Evolutionary conservation across 2,888 invertebrate genomes (phyloP).

Genomic region (Watsonalla cultraria): DNA sequence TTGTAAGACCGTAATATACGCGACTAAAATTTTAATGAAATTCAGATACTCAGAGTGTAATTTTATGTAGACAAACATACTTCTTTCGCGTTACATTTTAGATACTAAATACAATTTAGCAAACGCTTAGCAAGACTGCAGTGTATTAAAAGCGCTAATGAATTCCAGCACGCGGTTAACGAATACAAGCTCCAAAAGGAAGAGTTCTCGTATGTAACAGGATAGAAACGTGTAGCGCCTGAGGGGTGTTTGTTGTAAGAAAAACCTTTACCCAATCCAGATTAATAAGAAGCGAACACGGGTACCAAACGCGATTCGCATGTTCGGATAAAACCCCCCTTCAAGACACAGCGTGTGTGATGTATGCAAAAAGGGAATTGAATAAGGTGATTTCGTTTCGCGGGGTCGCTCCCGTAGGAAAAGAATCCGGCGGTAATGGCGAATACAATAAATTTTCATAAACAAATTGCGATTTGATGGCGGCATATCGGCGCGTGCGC

Average conservation of each 20-base stretch:
- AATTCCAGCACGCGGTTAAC: background rate
- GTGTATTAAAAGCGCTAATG: background rate
- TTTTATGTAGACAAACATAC: too few species aligned
- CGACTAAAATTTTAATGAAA: too few species aligned
- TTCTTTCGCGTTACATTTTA: too few species aligned
- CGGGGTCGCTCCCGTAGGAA: slow-evolving; percentile 73
- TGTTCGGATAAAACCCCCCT: slow-evolving; percentile 74
- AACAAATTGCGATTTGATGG: slow-evolving; percentile 79
- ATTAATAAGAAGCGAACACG: slow-evolving; percentile 74
- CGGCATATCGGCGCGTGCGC: slow-evolving; percentile 66
- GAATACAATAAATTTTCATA: slow-evolving; percentile 80
- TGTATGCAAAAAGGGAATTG: slow-evolving; percentile 79
- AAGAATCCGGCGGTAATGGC: slow-evolving; percentile 76
- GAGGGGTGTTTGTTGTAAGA: slow-evolving; percentile 48
- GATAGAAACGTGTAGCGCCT: slow-evolving; percentile 18
- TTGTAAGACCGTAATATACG: too few species aligned
- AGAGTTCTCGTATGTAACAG: background rate
- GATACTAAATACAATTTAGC: too few species aligned
- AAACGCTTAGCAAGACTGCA: background rate
- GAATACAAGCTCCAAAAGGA: background rate
- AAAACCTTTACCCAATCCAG: slow-evolving; percentile 69
- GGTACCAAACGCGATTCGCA: slow-evolving; percentile 73
- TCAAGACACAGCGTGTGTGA: slow-evolving; percentile 65
- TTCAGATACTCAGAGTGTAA: too few species aligned
- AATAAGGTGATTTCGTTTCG: slow-evolving; percentile 77